Base-by-base conservation (phyloP, 2,113 vertebrate genomes). In the Equus przewalskii region DNA sequence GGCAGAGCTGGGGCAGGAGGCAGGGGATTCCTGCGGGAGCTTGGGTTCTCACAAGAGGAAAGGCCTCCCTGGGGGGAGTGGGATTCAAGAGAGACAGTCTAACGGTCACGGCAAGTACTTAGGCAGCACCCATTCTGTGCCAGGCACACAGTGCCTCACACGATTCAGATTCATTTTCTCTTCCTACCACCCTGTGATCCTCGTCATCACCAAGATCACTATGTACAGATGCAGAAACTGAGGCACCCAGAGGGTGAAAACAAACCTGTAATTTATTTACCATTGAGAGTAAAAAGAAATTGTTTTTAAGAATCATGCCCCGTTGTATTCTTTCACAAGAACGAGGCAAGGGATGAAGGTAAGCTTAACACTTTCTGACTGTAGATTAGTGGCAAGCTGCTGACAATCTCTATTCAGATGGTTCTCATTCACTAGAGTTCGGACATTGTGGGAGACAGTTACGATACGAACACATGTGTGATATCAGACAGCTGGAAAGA, bases 301-400 rank as follows among this genome's bases (percentile, higher is more conserved):
- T 90, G 93, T 93, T 86, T 92, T 95, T 87, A 73, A 93, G 70
- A 96, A 85, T 12, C 41, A 11, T 85, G 41, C 54, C 44, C 36
- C n/a, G 62, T 85, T 94, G 65, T 89, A 80, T 33, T 10, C n/a
- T 83, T 65, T 56, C 83, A 69, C 33, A 70, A 91, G 70, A 54
- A 93, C 4, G 26, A 89, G 89, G 58, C 78, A 58, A 81, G n/a
- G 49, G 76, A 64, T 72, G 69, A 78, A 58, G 19, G 2, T 60
- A 62, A 85, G 56, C 24, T 46, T 16, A 65, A 41, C 1, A 1
- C 5, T n/a, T 72, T 76, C 21, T 72, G 19, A 30, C 73, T 8
- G 3, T 1, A 3, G 19, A 54, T 15, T 22, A n/a, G 62, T 60
- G 75, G 36, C 44, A 18, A 56, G 41, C 46, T n/a, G 64, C 62